Conservation (phyloP, 2,113 vertebrate genomes). For the Sorex fumeus region DNA sequence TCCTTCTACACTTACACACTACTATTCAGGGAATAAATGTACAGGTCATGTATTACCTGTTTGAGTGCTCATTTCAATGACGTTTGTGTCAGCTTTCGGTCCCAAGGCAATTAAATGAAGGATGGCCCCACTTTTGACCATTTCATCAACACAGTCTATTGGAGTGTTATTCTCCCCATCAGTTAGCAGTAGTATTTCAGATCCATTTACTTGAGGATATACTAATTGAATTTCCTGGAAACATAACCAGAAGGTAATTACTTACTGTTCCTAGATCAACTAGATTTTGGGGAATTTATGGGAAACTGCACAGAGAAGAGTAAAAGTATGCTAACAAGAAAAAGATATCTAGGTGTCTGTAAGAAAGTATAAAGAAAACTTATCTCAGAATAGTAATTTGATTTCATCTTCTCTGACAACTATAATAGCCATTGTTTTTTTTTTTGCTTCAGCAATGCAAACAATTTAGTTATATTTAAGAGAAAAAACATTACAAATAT, state of each 20-base stretch:
- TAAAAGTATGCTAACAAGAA: not conserved
- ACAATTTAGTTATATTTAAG: not conserved
- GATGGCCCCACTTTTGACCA: conserved; percentile 78
- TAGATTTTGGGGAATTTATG: not conserved
- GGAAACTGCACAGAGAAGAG: conserved; percentile 2
- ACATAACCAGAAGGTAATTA: conserved; percentile 16
- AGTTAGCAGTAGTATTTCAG: conserved; percentile 85
- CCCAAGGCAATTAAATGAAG: conserved; percentile 86
- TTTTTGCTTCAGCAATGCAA: conserved; percentile 29
- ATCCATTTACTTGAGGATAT: not conserved
- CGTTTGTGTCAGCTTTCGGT: not conserved
- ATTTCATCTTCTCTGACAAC: conserved; percentile 27
- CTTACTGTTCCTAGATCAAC: not conserved
- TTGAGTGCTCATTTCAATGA: conserved; percentile 29
- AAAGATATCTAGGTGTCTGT: not conserved
- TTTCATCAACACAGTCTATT: conserved; percentile 25
- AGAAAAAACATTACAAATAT: no score
- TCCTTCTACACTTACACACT: not conserved
- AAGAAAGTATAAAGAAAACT: conserved; percentile 18
- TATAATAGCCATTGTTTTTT: not conserved
- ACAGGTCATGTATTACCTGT: conserved; percentile 80
- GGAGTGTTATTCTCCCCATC: conserved; percentile 80
- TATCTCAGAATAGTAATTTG: not conserved
- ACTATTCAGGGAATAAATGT: not conserved
- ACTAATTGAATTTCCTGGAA: conserved; percentile 30